Conservation (phyloP, 2,113 vertebrate genomes). For the Ciconia maguari region DNA sequence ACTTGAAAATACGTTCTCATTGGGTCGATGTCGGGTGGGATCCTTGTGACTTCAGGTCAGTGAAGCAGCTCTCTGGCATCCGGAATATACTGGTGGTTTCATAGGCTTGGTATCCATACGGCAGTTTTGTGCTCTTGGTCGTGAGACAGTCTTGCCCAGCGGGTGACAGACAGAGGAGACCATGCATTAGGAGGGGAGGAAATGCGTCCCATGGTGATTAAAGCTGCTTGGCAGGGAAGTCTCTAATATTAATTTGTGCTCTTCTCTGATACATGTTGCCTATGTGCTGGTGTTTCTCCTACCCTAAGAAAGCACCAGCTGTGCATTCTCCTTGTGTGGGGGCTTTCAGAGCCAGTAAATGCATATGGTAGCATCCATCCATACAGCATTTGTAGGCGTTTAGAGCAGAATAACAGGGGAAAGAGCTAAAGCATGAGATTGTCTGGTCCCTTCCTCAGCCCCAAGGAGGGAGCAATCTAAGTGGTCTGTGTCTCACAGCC, state of each 20-base stretch:
- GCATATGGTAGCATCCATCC: not conserved
- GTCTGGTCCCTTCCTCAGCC: not conserved
- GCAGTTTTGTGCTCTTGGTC: not conserved
- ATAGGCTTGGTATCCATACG: not conserved
- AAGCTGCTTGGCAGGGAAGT: not conserved
- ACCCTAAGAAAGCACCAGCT: not conserved
- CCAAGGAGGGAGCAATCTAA: not conserved
- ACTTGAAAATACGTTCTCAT: not conserved
- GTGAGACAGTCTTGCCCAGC: not conserved
- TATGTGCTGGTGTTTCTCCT: not conserved
- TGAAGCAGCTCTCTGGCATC: not conserved
- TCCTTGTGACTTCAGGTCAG: not conserved
- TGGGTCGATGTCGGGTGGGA: not conserved
- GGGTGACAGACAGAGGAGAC: not conserved
- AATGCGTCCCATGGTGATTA: not conserved
- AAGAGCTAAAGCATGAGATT: not conserved
- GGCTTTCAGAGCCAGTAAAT: not conserved
- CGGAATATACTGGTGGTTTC: not conserved
- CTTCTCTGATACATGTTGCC: not conserved
- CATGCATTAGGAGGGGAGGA: not conserved
- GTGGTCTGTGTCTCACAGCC: not conserved
- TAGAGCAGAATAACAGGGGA: not conserved
- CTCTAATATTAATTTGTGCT: not conserved
- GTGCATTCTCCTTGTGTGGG: not conserved
- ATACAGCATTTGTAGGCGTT: not conserved